A percentile compares a stretch with the other conserved stretches of the same genome.
Conservation (phyloP, 2,888 invertebrate species). For the Latrodectus elegans region DNA sequence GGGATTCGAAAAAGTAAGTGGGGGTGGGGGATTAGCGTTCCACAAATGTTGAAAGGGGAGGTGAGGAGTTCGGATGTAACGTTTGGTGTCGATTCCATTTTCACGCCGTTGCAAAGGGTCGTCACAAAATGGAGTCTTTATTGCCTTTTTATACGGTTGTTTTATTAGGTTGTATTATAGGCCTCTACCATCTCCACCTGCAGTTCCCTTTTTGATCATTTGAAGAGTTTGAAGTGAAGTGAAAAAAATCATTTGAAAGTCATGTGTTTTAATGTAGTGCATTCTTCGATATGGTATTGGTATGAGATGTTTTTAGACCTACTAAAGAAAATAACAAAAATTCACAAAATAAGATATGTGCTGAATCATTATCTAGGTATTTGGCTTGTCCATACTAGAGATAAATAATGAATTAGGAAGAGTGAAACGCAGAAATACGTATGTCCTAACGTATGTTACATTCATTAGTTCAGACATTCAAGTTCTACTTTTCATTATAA, state of each 20-base stretch:
- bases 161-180: slow-evolving; percentile 46
- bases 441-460: no score
- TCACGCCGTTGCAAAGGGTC: not conserved
- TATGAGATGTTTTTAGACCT: no score
- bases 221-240: not conserved
- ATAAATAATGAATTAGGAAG: no score
- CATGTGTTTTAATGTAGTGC: not conserved
- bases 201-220: slow-evolving; percentile 28
- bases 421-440: no score
- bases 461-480: no score
- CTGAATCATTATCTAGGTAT: no score
- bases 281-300: no score
- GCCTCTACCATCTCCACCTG: slow-evolving; percentile 42
- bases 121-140: slow-evolving; percentile 50
- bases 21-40: slow-evolving; percentile 4
- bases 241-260: not conserved
- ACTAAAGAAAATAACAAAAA: no score
- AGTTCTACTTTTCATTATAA: no score
- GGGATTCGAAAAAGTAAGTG: slow-evolving; percentile 3
- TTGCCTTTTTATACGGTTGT: slow-evolving; percentile 66
- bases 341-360: no score
- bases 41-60: not conserved
- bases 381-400: no score
- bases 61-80: not conserved
- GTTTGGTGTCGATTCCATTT: not conserved